Base-by-base conservation (phyloP, 2,888 invertebrate species). In the Rhingia rostrata region DNA sequence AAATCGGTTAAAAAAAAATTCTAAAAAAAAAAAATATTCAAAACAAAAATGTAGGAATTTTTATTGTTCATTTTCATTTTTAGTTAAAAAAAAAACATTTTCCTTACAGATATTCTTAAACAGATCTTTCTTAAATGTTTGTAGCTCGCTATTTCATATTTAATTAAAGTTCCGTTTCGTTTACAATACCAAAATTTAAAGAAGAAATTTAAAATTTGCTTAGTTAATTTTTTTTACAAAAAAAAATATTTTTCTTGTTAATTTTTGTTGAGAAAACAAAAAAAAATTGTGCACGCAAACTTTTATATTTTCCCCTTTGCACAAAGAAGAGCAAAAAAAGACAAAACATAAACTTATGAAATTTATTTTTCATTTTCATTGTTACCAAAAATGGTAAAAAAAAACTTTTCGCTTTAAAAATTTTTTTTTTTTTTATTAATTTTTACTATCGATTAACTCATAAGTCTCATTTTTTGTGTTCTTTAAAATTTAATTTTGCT, bases 131-230 rank as follows among this genome's bases (percentile, higher is more conserved):
- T 85, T 86, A 74, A 80, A 72, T 75, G 80, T 85, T 81, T 35
- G 81, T 85, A 81, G 85, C 77, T 85, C 70, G 81, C 85, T 67
- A 72, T 85, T 85, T 81, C 70, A 67, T 61, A 80, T 87, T 87
- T 30, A 70, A 72, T 75, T 72, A 49, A 78, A 78, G 75, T 86
- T 86, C 61, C 84, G 56, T 87, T 78, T 74, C 35, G 56, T 56
- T 47, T 74, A 70, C 45, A 70, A 74, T 53, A 51, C 66, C 66
- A 64, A 22, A 73, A 72, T 33, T 54, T 69, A 66, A 64, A 56
- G 41, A 64, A 32, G 64, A 58, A 39, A 47, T 49, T n/a, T 69
- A 69, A 78, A 72, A 73, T 77, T 80, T 86, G 77, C 67, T 85
- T 80, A 60, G 61, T 78, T 82, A 75, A 67, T 86, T 85, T 77